Conservation (phyloP, 2,888 invertebrate genomes). For the Synergus itoensis region DNA sequence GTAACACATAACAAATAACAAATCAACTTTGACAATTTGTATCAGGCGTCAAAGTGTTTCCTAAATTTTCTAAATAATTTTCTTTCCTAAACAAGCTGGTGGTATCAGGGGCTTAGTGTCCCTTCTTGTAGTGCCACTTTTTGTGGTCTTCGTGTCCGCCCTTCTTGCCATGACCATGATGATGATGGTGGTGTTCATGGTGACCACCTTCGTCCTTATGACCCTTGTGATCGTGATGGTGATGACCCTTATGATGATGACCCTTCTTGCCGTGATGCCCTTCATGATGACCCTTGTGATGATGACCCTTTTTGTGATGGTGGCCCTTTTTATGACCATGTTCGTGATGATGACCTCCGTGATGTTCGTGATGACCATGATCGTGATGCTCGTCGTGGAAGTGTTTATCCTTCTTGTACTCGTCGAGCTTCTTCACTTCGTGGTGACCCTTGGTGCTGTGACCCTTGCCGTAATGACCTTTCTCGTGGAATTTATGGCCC, state of each 20-base stretch:
- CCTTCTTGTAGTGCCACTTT: conserved; percentile 85
- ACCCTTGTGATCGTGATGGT: conserved; percentile 88
- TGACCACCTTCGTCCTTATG: conserved; percentile 89
- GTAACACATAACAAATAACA: not conserved
- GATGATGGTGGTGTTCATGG: conserved; percentile 87
- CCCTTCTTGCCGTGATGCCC: conserved; percentile 90
- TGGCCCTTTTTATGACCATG: conserved; percentile 91
- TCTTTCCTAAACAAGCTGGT: not conserved
- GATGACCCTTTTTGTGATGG: conserved; percentile 89
- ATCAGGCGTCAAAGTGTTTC: not conserved
- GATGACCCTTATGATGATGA: conserved; percentile 88
- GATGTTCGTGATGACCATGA: conserved; percentile 89
- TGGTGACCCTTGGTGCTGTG: conserved; percentile 93
- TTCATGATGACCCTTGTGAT: conserved; percentile 87
- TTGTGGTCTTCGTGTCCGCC: conserved; percentile 89
- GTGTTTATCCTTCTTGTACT: conserved; percentile 91
- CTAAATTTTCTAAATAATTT: not conserved
- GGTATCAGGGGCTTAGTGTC: conserved; percentile 65
- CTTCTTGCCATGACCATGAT: conserved; percentile 88
- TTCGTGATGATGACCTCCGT: conserved; percentile 89
- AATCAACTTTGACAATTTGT: not conserved
- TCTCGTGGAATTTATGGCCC: conserved; percentile 83
- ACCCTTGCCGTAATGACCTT: conserved; percentile 89
- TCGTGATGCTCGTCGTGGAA: conserved; percentile 93
- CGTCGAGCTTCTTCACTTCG: conserved; percentile 90